Base-by-base conservation (phyloP, 2,113 vertebrate genomes). In the Larimichthys crocea region DNA sequence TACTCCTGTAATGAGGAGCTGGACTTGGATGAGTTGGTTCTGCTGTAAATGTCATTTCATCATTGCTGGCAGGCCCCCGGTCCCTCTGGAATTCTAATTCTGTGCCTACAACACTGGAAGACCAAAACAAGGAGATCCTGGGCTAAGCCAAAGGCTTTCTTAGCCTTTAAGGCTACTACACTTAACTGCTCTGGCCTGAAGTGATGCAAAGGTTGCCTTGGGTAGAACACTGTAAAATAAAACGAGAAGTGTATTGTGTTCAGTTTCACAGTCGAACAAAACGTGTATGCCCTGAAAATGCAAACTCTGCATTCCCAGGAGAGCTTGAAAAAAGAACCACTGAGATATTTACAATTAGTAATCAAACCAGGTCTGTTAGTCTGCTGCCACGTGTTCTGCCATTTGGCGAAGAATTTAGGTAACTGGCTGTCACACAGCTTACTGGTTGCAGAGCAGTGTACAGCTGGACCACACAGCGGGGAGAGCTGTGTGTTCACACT, bases 11-110 rank as follows among this genome's bases (percentile, higher is more conserved):
- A 86, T 84, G 46, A 87, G 86, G 22, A 88, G 60, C 68, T 76
- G 80, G n/a, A 86, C 83, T 61, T 44, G 69, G 77, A 80, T 24
- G 66, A 55, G 67, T 55, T 29, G 40, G 62, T 69, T 65, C 53
- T 62, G 74, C 77, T 85, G 48, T 86, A 91, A 92, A 91, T 91
- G 88, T 88, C 86, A 84, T 74, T 86, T 85, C 70, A 81, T 87
- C 67, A 71, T 76, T 4, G 40, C 78, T 83, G 73, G 69, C 82
- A 67, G 80, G 65, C 76, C 31, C 31, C 12, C 3, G 16, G 46
- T 57, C 83, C 65, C 71, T 66, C 69, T 76, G 73, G 79, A 88
- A 80, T 89, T 69, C 63, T 67, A 70, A 81, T 65, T 61, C 61
- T 63, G 67, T 56, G 74, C 52, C 42, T 64, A 26, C 48, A 66